Conservation (phyloP, 2,113 vertebrate species). For the Phyllopteryx taeniolatus region DNA sequence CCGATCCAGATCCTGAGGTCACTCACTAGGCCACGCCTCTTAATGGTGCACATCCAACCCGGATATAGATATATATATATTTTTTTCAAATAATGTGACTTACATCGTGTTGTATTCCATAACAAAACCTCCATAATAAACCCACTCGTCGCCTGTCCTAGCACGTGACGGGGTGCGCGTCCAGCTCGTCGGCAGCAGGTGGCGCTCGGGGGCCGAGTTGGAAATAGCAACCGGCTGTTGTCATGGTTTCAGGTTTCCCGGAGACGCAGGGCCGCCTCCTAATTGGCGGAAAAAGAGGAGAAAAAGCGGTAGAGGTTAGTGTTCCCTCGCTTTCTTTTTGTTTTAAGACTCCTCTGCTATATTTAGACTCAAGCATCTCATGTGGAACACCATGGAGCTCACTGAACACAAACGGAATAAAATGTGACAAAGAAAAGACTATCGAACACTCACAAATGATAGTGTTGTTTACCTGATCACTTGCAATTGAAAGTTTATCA, state of each 20-base stretch:
- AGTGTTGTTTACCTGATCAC: too few relatives aligned
- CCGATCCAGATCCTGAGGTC: too few relatives aligned
- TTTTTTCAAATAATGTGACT: too few relatives aligned
- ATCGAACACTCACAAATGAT: too few relatives aligned
- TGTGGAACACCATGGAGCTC: background rate
- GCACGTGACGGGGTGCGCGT: background rate
- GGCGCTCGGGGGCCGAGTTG: conserved; percentile 32
- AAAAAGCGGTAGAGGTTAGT: conserved; percentile 4
- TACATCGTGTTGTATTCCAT: too few relatives aligned
- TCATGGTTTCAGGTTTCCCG: conserved; percentile 60
- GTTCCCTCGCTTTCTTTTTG: conserved; percentile 2
- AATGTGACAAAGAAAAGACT: background rate
- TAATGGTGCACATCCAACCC: too few relatives aligned
- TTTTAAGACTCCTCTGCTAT: conserved; percentile 21
- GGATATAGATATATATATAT: too few relatives aligned
- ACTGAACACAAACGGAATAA: background rate
- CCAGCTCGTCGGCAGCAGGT: conserved; percentile 38
- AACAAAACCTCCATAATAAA: too few relatives aligned
- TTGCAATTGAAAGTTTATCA: too few relatives aligned
- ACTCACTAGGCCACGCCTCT: too few relatives aligned
- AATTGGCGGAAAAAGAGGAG: conserved; percentile 50
- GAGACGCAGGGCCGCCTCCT: conserved; percentile 43
- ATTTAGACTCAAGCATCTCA: conserved; percentile 28
- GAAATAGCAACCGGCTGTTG: conserved; percentile 45
- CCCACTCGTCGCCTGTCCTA: background rate